Percentiles rank a stretch among this genome's conserved stretches.
phyloP scores from a whole-genome alignment of 2,888 invertebrate genomes.

The Campoplex nolae region DNA sequence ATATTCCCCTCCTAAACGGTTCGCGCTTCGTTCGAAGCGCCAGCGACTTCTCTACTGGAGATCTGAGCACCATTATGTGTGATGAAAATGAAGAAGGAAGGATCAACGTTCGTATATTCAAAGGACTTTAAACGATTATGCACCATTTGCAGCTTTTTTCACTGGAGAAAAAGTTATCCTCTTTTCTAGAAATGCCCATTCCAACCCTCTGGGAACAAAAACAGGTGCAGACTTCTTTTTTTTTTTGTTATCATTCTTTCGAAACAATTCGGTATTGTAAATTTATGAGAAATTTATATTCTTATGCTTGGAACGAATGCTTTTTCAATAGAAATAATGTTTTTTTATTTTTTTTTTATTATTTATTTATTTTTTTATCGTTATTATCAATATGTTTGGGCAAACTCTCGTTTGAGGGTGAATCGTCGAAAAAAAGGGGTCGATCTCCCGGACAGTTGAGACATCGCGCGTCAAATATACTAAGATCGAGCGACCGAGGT shows the following conservation, averaged over 20 bases:
- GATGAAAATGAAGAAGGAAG: slow-evolving; percentile 18
- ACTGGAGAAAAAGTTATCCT: neutral
- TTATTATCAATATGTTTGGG: neutral
- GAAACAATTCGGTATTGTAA: neutral
- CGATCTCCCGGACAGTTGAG: neutral
- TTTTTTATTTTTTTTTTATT: neutral
- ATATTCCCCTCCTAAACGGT: slow-evolving; percentile 32
- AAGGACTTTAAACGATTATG: neutral
- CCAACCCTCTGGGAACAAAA: neutral
- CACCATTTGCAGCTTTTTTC: neutral
- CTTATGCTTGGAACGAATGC: neutral
- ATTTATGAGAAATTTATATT: neutral
- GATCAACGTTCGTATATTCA: slow-evolving; percentile 1
- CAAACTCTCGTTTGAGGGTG: too few species aligned
- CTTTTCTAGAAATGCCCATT: neutral
- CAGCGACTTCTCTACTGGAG: slow-evolving; percentile 1
- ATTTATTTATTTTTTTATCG: too few species aligned
- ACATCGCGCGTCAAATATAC: neutral
- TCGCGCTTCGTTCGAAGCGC: slow-evolving; percentile 29
- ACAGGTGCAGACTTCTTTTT: neutral
- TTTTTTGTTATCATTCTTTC: neutral
- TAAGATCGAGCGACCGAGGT: neutral
- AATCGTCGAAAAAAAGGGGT: too few species aligned
- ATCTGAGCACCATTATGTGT: neutral
- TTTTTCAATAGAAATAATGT: neutral